Evolutionary conservation across 2,888 invertebrate genomes (phyloP).

Genomic region (Hyposoter dolosus): DNA sequence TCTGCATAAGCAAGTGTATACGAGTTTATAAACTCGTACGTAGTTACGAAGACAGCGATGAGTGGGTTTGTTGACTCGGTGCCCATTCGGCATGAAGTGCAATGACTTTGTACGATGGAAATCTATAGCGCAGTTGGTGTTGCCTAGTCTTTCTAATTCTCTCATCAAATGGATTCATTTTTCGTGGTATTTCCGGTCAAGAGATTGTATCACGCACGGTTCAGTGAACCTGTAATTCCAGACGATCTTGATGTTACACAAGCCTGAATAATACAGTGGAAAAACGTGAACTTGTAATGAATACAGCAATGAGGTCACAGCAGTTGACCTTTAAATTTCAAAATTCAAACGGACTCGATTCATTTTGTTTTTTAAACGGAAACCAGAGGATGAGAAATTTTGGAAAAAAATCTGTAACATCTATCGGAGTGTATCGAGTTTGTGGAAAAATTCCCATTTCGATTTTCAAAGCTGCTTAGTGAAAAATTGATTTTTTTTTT

Average conservation of each 20-base stretch:
- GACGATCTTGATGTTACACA: constrained; percentile 4
- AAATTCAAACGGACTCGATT: neutral
- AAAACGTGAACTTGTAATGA: neutral
- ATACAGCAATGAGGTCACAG: neutral
- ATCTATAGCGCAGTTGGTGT: constrained; percentile 76
- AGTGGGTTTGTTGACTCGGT: constrained; percentile 82
- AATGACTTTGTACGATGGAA: constrained; percentile 82
- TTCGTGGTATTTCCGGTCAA: constrained; percentile 64
- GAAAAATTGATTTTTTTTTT: too few species aligned
- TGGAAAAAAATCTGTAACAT: too few species aligned
- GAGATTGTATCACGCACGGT: constrained; percentile 47
- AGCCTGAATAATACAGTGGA: neutral
- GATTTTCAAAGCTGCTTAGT: too few species aligned
- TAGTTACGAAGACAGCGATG: constrained; percentile 45
- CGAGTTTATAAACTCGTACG: constrained; percentile 39
- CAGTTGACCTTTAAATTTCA: neutral
- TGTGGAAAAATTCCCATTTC: too few species aligned
- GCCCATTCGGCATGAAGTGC: constrained; percentile 84
- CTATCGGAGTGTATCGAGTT: too few species aligned
- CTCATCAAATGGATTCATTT: constrained; percentile 37
- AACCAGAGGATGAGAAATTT: too few species aligned
- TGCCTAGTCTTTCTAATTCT: constrained; percentile 3
- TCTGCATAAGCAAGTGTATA: constrained; percentile 38
- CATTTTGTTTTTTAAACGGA: too few species aligned
- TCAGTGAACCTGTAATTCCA: constrained; percentile 44